These are phyloP conservation scores for Drosophila fulvimacula DNA, from an alignment of 2,888 invertebrate genomes.

Conservation along the genomic window DNA sequence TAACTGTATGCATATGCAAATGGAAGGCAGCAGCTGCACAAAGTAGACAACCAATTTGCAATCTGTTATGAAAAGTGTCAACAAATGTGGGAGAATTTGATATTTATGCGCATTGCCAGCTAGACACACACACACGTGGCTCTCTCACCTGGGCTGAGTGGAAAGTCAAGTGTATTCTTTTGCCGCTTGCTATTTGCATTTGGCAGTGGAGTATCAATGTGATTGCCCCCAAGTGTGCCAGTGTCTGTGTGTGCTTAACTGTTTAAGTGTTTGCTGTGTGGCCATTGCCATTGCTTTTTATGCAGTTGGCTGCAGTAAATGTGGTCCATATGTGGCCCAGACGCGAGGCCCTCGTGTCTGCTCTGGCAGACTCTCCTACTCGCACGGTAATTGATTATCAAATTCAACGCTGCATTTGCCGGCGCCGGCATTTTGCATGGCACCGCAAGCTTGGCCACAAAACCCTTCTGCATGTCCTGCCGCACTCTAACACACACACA, in stretches of 20 bases:
- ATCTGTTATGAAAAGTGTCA: conserved; percentile 72
- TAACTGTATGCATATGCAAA: conserved; percentile 9
- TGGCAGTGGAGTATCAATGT: conserved; percentile 39
- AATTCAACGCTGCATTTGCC: conserved; percentile 70
- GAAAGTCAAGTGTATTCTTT: conserved; percentile 61
- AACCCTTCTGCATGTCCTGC: conserved; percentile 33
- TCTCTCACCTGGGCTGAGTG: conserved; percentile 41
- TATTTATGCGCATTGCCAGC: conserved; percentile 64
- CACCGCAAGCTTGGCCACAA: conserved; percentile 41
- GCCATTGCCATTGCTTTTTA: conserved; percentile 42
- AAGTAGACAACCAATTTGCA: conserved; percentile 68
- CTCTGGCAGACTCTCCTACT: conserved; percentile 14
- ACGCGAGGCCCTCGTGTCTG: conserved; percentile 12
- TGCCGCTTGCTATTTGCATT: conserved; percentile 48
- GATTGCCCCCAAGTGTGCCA: conserved; percentile 28
- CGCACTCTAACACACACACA: conserved; percentile 13
- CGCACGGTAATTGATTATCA: conserved; percentile 77
- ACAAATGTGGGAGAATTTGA: conserved; percentile 55
- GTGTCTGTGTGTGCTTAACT: conserved; percentile 13
- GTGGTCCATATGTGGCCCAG: conserved; percentile 54
- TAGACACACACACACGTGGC: conserved; percentile 28
- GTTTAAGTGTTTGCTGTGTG: conserved; percentile 25
- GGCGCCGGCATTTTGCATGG: conserved; percentile 45
- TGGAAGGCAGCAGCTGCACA: conserved; percentile 57
- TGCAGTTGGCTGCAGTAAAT: conserved; percentile 55